Evolutionary conservation across 2,797 vertebrate genomes (phyloP).

Genomic region (Thalassophryne amazonica): DNA sequence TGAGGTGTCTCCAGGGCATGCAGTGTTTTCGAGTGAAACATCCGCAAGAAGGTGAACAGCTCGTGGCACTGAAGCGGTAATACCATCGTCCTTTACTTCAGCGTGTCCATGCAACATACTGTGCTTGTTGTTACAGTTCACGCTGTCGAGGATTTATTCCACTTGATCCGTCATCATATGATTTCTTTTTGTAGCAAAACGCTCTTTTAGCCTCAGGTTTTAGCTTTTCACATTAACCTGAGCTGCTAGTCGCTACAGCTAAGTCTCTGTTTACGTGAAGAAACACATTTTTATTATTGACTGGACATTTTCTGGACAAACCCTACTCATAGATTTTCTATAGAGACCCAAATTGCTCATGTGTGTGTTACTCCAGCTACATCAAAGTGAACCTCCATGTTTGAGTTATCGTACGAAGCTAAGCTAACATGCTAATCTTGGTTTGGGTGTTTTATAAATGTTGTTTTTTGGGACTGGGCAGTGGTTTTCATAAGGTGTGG

Average conservation of each 20-base stretch:
- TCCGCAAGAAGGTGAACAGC: constrained; percentile 16
- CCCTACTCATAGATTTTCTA: no score
- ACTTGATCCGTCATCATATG: constrained; percentile 24
- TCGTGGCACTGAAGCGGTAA: constrained; percentile 38
- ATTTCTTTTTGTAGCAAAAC: background rate
- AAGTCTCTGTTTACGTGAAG: no score
- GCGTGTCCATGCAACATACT: background rate
- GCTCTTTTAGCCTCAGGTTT: constrained; percentile 5
- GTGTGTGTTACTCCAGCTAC: no score
- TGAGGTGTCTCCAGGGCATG: constrained; percentile 25
- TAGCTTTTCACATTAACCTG: constrained; percentile 8
- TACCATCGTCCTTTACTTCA: constrained; percentile 37
- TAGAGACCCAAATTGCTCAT: no score
- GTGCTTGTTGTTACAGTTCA: constrained; percentile 27
- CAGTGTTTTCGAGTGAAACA: constrained; percentile 27
- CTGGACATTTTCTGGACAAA: no score
- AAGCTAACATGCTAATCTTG: no score
- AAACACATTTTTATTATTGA: no score
- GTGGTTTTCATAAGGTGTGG: no score
- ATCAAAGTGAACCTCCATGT: no score
- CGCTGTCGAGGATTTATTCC: constrained; percentile 3
- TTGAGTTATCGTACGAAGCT: no score
- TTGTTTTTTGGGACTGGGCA: no score
- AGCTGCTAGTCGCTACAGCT: background rate
- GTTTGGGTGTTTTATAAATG: no score